A percentile compares a stretch with the other conserved stretches of the same genome.
Evolutionary conservation across 2,888 invertebrate species (phyloP).

Genomic region (Pristionchus arcanus): DNA sequence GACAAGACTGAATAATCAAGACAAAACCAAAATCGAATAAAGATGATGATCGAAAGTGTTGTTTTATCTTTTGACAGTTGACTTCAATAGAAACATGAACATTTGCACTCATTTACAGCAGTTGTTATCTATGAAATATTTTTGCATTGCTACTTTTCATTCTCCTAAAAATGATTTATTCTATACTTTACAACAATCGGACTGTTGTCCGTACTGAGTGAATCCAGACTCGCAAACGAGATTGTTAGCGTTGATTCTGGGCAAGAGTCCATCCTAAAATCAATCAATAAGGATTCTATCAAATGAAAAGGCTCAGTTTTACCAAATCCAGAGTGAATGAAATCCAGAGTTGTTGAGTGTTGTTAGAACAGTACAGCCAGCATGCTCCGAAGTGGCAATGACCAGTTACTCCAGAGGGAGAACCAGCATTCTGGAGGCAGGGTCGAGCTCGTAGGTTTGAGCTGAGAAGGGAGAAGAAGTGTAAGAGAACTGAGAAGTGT

Average conservation of each 20-base stretch:
- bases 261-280: not conserved
- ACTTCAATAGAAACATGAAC: no score
- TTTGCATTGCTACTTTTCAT: no score
- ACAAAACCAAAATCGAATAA: constrained; percentile 26
- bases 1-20: not conserved
- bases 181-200: no score
- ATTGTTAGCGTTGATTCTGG: constrained; percentile 23
- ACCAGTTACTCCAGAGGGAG: constrained; percentile 3
- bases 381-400: constrained; percentile 18
- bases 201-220: not conserved
- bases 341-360: not conserved
- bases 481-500: no score
- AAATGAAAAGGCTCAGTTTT: not conserved
- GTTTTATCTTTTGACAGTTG: not conserved
- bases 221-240: constrained; percentile 12
- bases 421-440: not conserved
- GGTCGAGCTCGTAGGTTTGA: not conserved
- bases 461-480: not conserved
- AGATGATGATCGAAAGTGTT: not conserved
- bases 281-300: not conserved
- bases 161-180: no score
- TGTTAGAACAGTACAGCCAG: constrained; percentile 15
- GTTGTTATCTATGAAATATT: no score
- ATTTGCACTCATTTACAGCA: not conserved
- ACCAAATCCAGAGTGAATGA: not conserved